A percentile compares a stretch with the other conserved stretches of the same genome.
Conservation (phyloP, 2,888 invertebrate genomes). For the Stratiomys singularior region DNA sequence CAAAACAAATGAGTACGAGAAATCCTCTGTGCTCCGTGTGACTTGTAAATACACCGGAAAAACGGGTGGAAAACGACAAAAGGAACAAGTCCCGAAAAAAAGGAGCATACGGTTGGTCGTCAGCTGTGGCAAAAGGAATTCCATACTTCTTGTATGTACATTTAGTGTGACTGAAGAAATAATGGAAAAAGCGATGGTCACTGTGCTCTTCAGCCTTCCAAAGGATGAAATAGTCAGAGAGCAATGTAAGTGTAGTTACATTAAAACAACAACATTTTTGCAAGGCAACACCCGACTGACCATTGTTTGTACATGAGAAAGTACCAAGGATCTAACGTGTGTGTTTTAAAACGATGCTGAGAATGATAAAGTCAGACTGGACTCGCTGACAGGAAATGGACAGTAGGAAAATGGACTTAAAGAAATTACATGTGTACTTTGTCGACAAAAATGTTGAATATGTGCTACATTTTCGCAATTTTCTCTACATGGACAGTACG, state of each 20-base stretch:
- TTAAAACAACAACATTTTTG: neutral
- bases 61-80: conserved; percentile 31
- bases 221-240: neutral
- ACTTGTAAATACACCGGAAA: conserved; percentile 36
- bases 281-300: neutral
- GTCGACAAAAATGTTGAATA: neutral
- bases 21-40: conserved; percentile 19
- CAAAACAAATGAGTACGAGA: neutral
- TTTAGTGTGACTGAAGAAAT: neutral
- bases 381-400: conserved; percentile 26
- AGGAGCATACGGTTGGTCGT: neutral
- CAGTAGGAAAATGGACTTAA: conserved; percentile 20
- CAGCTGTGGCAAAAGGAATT: neutral
- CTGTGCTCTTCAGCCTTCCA: neutral
- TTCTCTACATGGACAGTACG: neutral
- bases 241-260: neutral
- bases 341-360: conserved; percentile 12
- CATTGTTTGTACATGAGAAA: neutral
- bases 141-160: neutral
- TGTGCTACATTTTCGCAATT: conserved; percentile 23
- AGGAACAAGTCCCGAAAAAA: neutral
- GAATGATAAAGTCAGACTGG: conserved; percentile 32
- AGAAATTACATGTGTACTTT: conserved; percentile 7
- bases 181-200: neutral
- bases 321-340: neutral